phyloP scores from a whole-genome alignment of 2,888 invertebrate genomes.

The Salticus scenicus region DNA sequence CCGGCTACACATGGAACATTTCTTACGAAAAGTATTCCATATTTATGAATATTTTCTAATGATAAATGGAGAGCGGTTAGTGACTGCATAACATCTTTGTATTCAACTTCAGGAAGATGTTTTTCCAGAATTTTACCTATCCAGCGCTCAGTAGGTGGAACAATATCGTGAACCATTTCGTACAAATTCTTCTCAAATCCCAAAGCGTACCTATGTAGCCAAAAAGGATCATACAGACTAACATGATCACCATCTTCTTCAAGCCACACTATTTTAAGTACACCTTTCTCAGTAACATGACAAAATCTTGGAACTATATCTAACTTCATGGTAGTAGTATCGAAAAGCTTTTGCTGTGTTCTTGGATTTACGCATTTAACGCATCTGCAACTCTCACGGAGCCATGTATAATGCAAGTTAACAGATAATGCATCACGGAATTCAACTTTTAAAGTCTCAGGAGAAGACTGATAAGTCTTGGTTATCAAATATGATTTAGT shows the following conservation, averaged over 20 bases:
- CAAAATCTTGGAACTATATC: neutral
- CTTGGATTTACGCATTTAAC: constrained; percentile 22
- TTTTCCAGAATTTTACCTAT: constrained; percentile 73
- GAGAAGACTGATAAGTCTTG: neutral
- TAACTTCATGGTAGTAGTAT: constrained; percentile 51
- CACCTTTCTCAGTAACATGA: neutral
- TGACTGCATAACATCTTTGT: neutral
- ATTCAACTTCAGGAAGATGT: constrained; percentile 60
- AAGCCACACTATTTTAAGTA: constrained; percentile 22
- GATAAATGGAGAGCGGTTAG: neutral
- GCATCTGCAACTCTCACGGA: constrained; percentile 68
- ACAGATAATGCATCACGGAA: constrained; percentile 73
- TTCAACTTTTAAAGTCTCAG: constrained; percentile 7
- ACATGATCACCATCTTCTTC: neutral
- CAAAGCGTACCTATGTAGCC: neutral
- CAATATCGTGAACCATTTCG: constrained; percentile 41
- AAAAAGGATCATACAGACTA: neutral
- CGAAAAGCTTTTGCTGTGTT: constrained; percentile 33
- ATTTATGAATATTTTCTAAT: neutral
- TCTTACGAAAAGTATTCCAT: neutral
- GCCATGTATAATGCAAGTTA: constrained; percentile 74
- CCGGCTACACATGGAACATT: neutral
- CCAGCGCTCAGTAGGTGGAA: constrained; percentile 73
- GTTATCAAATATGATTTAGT: neutral
- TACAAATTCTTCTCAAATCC: constrained; percentile 19